Percentiles rank a stretch among this genome's conserved stretches.
phyloP scores from a whole-genome alignment of 2,888 invertebrate species.

The Drosophila bunnanda region DNA sequence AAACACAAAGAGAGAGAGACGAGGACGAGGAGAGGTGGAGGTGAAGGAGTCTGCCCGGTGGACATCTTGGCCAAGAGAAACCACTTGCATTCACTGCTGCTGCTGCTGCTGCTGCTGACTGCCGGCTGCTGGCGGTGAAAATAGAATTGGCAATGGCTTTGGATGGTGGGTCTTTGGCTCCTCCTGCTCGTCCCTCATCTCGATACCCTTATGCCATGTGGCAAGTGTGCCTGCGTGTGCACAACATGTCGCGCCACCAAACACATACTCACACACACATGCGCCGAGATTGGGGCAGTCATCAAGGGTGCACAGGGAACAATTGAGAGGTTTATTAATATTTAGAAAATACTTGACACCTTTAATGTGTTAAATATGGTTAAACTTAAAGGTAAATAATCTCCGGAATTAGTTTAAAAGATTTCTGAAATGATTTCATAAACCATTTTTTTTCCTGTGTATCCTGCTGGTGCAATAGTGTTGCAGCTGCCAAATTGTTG shows the following conservation, averaged over 20 bases:
- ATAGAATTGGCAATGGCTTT: slow-evolving; percentile 79
- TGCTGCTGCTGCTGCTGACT: slow-evolving; percentile 24
- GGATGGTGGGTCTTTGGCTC: slow-evolving; percentile 33
- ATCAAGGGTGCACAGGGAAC: neutral
- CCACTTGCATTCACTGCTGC: slow-evolving; percentile 69
- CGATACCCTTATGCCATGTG: slow-evolving; percentile 25
- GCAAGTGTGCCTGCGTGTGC: slow-evolving; percentile 60
- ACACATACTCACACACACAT: neutral
- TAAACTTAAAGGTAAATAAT: no score
- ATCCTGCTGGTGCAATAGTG: neutral
- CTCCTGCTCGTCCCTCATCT: slow-evolving; percentile 15
- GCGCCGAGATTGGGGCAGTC: slow-evolving; percentile 33
- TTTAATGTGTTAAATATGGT: no score
- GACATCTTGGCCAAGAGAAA: slow-evolving; percentile 47
- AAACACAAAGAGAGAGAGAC: neutral
- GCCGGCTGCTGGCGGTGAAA: slow-evolving; percentile 44
- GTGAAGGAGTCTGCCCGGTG: slow-evolving; percentile 24
- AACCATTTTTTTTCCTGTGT: neutral
- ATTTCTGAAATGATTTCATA: neutral
- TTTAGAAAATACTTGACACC: neutral
- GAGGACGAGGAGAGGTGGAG: neutral
- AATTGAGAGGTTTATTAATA: neutral
- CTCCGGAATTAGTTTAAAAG: neutral
- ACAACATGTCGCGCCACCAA: slow-evolving; percentile 73
- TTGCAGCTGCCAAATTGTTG: slow-evolving; percentile 9